Conservation (phyloP, 2,797 vertebrate species). For the Dendrocincla tyrannina region DNA sequence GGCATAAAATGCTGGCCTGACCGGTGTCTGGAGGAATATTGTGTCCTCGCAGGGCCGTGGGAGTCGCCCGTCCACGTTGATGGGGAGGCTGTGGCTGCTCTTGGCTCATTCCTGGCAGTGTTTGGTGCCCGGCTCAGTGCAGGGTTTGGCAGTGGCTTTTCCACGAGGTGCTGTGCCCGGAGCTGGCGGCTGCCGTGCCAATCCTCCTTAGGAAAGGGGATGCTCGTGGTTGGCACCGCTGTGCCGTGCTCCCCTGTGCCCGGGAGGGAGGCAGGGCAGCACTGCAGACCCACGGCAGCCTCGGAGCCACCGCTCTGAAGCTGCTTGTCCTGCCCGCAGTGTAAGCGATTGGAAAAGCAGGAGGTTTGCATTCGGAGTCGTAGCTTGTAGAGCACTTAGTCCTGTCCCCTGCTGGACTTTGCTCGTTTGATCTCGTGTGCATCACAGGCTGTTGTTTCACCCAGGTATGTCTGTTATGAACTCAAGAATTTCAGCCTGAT, state of each 20-base stretch:
- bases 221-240: background rate
- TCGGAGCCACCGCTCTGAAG: background rate
- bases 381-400: background rate
- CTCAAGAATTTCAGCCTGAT: background rate
- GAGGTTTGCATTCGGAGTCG: rapidly evolving
- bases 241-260: rapidly evolving
- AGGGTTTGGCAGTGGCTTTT: background rate
- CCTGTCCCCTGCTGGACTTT: background rate
- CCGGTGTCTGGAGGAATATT: background rate
- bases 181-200: background rate
- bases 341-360: background rate
- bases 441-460: background rate
- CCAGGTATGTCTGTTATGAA: background rate
- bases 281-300: background rate
- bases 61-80: background rate
- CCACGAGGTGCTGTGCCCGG: background rate
- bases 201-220: background rate
- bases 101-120: background rate
- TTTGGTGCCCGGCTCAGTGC: background rate
- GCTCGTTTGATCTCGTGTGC: rapidly evolving
- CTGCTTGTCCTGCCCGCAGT: rapidly evolving
- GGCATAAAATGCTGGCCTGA: background rate
- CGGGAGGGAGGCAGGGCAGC: background rate
- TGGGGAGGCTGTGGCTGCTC: background rate
- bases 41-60: background rate